These are phyloP conservation scores for Macropis europaea DNA, from an alignment of 2,888 invertebrate genomes.

Conservation along the genomic window DNA sequence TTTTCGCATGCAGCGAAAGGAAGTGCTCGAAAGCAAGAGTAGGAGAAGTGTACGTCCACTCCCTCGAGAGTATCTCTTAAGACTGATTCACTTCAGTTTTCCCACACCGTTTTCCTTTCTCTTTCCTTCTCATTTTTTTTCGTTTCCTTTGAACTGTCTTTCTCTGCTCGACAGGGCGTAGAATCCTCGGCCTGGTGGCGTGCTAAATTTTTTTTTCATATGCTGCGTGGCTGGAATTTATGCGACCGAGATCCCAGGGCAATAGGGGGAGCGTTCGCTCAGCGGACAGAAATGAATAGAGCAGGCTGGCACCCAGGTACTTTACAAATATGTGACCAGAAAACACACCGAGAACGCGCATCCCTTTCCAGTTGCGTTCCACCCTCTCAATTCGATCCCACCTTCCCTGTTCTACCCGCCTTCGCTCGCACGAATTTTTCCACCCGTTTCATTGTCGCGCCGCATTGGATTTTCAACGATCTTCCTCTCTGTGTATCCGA, in stretches of 20 bases:
- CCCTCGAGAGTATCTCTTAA: constrained; percentile 49
- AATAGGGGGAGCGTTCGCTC: constrained; percentile 56
- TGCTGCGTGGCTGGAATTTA: constrained; percentile 72
- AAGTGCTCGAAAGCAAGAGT: constrained; percentile 18
- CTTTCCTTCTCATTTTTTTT: constrained; percentile 1
- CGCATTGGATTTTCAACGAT: background rate
- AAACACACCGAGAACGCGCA: constrained; percentile 69
- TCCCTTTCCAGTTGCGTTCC: constrained; percentile 29
- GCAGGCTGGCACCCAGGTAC: constrained; percentile 70
- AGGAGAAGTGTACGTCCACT: constrained; percentile 39
- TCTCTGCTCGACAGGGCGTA: constrained; percentile 17
- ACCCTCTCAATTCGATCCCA: constrained; percentile 26
- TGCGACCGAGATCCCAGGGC: constrained; percentile 65
- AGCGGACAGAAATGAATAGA: constrained; percentile 76
- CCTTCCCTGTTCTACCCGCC: constrained; percentile 14
- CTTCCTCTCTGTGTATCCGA: background rate
- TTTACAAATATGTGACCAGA: constrained; percentile 78
- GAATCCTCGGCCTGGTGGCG: constrained; percentile 40
- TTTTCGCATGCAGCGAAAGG: constrained; percentile 15
- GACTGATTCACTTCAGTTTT: constrained; percentile 55
- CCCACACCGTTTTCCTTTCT: constrained; percentile 23
- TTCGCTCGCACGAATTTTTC: constrained; percentile 17
- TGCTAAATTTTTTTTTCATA: constrained; percentile 66
- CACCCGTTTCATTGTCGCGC: background rate
- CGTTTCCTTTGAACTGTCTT: constrained; percentile 8